These are phyloP conservation scores for Mesoligia furuncula DNA, from an alignment of 2,888 invertebrate species.

Conservation along the genomic window DNA sequence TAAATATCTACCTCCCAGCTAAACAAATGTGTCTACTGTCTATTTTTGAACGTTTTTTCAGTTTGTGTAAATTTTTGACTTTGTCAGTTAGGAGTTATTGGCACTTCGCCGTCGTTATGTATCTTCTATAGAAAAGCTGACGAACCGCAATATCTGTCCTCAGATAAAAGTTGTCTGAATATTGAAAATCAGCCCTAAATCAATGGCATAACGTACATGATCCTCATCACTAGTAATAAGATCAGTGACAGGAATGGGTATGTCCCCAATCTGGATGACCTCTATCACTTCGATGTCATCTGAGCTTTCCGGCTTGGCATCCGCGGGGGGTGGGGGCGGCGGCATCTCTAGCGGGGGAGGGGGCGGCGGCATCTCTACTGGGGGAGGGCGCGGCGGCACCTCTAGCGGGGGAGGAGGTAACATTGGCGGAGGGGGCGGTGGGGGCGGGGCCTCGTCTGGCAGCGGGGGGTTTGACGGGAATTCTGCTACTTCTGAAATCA, in stretches of 20 bases:
- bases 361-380: conserved; percentile 68
- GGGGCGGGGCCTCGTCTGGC: conserved; percentile 85
- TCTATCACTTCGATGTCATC: conserved; percentile 76
- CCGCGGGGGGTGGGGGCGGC: conserved; percentile 51
- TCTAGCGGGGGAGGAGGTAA: conserved; percentile 53
- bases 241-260: conserved; percentile 77
- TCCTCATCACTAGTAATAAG: conserved; percentile 78
- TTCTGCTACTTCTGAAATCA: conserved; percentile 76
- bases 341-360: conserved; percentile 53
- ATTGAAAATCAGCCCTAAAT: not conserved
- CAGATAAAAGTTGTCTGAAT: not conserved
- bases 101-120: too few species aligned
- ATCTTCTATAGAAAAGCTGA: not conserved
- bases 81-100: too few species aligned
- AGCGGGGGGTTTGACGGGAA: conserved; percentile 86
- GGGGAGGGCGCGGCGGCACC: conserved; percentile 44
- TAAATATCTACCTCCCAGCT: too few species aligned
- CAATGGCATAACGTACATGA: conserved; percentile 69
- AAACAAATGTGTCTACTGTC: too few species aligned
- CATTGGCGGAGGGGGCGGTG: conserved; percentile 68
- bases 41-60: too few species aligned
- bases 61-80: too few species aligned
- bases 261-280: conserved; percentile 76
- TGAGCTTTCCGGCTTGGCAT: conserved; percentile 36
- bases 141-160: not conserved